Evolutionary conservation across 2,888 invertebrate species (phyloP).

Genomic region (Pristionchus exspectatus): DNA sequence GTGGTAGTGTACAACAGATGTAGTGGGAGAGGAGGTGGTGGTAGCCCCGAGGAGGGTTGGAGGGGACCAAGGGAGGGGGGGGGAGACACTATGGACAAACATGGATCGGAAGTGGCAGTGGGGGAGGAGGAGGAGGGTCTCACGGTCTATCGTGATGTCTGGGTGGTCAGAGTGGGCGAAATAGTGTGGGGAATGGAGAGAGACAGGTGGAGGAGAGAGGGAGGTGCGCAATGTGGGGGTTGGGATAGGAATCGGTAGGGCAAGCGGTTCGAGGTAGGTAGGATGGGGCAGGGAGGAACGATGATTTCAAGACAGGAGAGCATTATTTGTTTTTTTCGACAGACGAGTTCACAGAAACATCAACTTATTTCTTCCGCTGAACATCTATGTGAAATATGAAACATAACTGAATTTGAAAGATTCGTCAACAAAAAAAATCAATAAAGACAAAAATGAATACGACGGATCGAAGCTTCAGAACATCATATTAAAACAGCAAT

Average conservation of each 20-base stretch:
- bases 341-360: too few species aligned
- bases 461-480: too few species aligned
- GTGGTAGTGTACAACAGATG: conserved; percentile 50
- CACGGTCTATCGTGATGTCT: not conserved
- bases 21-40: conserved; percentile 50
- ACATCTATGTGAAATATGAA: too few species aligned
- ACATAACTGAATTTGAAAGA: too few species aligned
- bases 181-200: conserved; percentile 14
- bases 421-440: too few species aligned
- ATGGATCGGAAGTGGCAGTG: conserved; percentile 41
- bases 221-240: conserved; percentile 1
- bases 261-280: conserved; percentile 35
- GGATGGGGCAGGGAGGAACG: conserved; percentile 43
- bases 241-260: not conserved
- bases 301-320: not conserved
- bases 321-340: too few species aligned
- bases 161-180: conserved; percentile 23
- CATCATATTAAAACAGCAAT: too few species aligned
- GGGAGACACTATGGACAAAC: conserved; percentile 36
- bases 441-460: too few species aligned
- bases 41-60: conserved; percentile 21
- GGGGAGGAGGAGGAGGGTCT: conserved; percentile 6
- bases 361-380: too few species aligned
- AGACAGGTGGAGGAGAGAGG: not conserved
- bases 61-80: not conserved